Evolutionary conservation across 1,140 invertebrate species (phyloP).

Genomic region (Eurytemora carolleeae): DNA sequence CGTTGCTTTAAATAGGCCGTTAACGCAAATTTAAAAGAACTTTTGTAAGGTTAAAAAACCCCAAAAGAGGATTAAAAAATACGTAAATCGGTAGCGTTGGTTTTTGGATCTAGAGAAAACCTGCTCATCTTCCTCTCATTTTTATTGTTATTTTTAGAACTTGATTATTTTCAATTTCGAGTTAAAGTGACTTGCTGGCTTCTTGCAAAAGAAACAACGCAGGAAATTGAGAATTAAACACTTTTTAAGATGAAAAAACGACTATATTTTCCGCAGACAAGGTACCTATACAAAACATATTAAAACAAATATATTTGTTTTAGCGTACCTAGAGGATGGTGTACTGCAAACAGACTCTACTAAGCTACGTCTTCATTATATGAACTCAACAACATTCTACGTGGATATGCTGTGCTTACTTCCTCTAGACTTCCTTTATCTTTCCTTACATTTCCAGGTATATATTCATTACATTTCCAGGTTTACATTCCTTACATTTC

Average conservation of each 20-base stretch:
- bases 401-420: slow-evolving; percentile 92
- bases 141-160: too few relatives aligned
- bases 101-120: too few relatives aligned
- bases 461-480: too few relatives aligned
- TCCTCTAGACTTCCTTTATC: slow-evolving; percentile 90
- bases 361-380: slow-evolving; percentile 85
- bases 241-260: background rate
- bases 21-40: too few relatives aligned
- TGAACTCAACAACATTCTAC: slow-evolving; percentile 97
- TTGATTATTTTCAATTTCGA: background rate
- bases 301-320: background rate
- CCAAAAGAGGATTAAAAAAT: too few relatives aligned
- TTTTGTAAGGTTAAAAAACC: too few relatives aligned
- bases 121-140: too few relatives aligned
- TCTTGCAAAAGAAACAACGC: too few relatives aligned
- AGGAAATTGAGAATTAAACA: background rate
- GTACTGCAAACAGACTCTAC: slow-evolving; percentile 84
- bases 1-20: too few relatives aligned
- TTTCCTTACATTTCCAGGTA: slow-evolving; percentile 48
- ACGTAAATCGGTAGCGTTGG: too few relatives aligned
- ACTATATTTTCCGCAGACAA: background rate
- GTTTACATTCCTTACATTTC: too few relatives aligned
- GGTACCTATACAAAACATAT: background rate
- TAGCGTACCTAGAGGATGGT: slow-evolving; percentile 47
- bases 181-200: background rate